Evolutionary conservation across 2,888 invertebrate genomes (phyloP), one percentile per base, ranked within the genome.

Genomic region (Drosophila ezoana): DNA sequence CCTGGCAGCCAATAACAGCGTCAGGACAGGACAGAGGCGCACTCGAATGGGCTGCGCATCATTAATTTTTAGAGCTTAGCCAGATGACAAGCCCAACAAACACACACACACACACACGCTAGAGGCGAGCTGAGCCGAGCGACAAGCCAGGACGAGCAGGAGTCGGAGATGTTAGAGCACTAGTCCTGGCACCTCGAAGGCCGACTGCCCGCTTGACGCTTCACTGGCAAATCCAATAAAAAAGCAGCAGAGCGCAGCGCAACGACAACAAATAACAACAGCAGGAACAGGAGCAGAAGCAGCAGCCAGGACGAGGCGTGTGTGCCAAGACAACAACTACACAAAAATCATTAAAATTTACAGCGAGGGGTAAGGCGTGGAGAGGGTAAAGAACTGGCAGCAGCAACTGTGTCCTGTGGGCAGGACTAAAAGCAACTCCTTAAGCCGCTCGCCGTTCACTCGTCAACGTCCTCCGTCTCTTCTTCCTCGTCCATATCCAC

Each of bases 61-160:
- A 91, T 91, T 91, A 91, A 91, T 91, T 91, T 91, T 91, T 91
- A 91, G 90, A 91, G 91, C 91, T 91, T 91, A 91, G 90, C 87
- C 91, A 91, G 91, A 91, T 91, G 91, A 91, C 91, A 91, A 76
- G 81, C 69, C 82, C 62, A 81, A 82, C 85, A 81, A 75, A 81
- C 54, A 76, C 65, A 80, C 33, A 69, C 51, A 65, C 47, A 38
- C 43, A 56, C 51, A 62, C 10, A n/a, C 13, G 48, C 18, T 23
- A 32, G 35, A 14, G 35, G n/a, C 18, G 43, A 71, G 69, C 38
- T 53, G 52, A 58, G 57, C 48, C 40, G 53, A 33, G 53, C n/a
- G 40, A 41, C 41, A 8, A 14, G 32, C 41, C 10, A 14, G 32
- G 8, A 28, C 40, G 43, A 60, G 37, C 41, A 37, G 35, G 37